Conservation (phyloP, 2,797 vertebrate genomes). For the Podarcis lilfordi region DNA sequence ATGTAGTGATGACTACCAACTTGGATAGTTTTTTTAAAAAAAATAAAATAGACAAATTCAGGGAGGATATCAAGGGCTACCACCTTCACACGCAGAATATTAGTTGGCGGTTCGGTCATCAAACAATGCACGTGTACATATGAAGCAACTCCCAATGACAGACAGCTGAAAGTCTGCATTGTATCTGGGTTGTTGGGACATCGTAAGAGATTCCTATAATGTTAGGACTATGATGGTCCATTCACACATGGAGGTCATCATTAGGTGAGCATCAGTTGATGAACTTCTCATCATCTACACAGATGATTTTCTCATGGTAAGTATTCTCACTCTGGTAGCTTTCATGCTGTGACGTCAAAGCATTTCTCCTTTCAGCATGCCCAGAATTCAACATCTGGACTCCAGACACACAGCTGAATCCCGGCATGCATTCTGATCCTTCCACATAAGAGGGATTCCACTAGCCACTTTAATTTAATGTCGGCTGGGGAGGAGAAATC, state of each 20-base stretch:
- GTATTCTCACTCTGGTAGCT: not conserved
- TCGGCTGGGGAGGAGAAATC: slow-evolving; percentile 2
- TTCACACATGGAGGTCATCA: too few species aligned
- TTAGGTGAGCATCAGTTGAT: not conserved
- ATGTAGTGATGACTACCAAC: too few species aligned
- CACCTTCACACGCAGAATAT: not conserved
- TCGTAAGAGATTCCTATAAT: not conserved
- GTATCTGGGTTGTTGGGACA: not conserved
- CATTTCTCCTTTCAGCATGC: not conserved
- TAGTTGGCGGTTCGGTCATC: not conserved
- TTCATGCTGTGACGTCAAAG: not conserved
- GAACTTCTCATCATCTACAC: too few species aligned
- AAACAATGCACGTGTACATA: not conserved
- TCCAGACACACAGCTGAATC: slow-evolving; percentile 1
- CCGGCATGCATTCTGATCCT: not conserved
- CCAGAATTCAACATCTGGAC: slow-evolving; percentile 34
- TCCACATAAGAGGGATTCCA: slow-evolving; percentile 31
- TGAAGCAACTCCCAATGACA: not conserved
- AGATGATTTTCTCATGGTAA: not conserved
- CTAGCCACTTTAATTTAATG: slow-evolving; percentile 16
- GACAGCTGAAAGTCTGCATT: not conserved
- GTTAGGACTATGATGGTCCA: too few species aligned
- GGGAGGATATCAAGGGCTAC: too few species aligned
- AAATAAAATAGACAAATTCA: too few species aligned
- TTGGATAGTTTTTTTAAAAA: too few species aligned